phyloP scores from a whole-genome alignment of 2,113 vertebrate species.

The Lycaon pictus region DNA sequence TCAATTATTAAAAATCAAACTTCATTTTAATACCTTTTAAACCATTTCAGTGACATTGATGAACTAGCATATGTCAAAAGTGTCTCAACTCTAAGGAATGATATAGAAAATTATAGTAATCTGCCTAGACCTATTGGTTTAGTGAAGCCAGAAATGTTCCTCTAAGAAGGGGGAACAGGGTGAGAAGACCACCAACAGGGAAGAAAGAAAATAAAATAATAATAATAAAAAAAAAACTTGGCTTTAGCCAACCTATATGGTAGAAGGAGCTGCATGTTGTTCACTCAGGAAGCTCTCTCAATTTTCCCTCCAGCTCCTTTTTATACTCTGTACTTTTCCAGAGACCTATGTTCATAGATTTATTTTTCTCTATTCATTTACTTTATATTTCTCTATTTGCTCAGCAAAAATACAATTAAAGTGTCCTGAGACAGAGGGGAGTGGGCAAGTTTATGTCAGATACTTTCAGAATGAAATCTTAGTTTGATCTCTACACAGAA shows the following conservation, averaged over 20 bases:
- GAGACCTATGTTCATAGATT: background rate
- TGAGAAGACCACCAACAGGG: background rate
- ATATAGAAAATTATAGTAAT: background rate
- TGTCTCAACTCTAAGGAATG: background rate
- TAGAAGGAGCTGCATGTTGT: background rate
- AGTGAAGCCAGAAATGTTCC: background rate
- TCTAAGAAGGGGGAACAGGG: background rate
- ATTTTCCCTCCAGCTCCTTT: background rate
- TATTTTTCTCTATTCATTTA: background rate
- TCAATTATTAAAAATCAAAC: background rate
- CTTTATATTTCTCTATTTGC: background rate
- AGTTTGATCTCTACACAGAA: slow-evolving; percentile 31
- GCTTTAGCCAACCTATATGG: background rate
- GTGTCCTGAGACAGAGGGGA: background rate
- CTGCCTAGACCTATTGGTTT: background rate
- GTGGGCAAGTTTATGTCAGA: slow-evolving; percentile 33
- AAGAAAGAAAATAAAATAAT: background rate
- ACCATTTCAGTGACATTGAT: background rate
- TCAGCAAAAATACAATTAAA: background rate
- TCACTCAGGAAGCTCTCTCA: background rate
- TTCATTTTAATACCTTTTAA: background rate
- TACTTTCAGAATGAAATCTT: slow-evolving; percentile 56
- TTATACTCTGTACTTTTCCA: background rate
- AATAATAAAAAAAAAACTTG: background rate
- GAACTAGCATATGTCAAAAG: background rate